Evolutionary conservation across 2,113 vertebrate species (phyloP), one percentile per base, ranked within the genome.

Genomic region (Podarcis raffonei): DNA sequence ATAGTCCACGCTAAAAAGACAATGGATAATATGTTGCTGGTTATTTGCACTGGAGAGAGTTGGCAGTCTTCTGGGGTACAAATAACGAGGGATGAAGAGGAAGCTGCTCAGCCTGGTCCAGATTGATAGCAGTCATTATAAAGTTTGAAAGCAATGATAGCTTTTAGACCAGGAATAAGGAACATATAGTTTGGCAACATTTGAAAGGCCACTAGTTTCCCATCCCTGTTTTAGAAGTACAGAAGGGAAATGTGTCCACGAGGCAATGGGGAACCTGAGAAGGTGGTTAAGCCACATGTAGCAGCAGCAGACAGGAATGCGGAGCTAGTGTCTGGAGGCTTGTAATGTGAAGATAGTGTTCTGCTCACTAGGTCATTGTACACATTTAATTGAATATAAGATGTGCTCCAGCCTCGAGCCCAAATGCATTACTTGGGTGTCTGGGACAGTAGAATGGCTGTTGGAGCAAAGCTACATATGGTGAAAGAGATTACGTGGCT

Each of bases 1-100:
- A 9, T 9, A 5, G 16, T 3, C 0, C 4, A 0, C 23, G 32
- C 85, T 76, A 79, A 12, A 13, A 27, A 1, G 11, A 23, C 12
- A 27, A 53, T 27, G 3, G 5, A 2, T 1, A 66, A 30, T 68
- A 62, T 53, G 57, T 32, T 72, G 15, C 4, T 2, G 22, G 35
- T 81, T 1, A 39, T 81, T 69, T 48, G 6, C 13, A 11, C 15
- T 71, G 69, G 8, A 74, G 11, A 32, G 20, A 35, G 18, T 25
- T 39, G 7, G 15, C 72, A 35, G 13, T 81, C 6, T 62, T 20
- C 22, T 42, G 39, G 42, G 3, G 5, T 62, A 62, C 35, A 76
- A 30, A 18, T 59, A 32, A 75, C 76, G 8, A n/a, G 22, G 75
- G 39, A 27, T n/a, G 48, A 57, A 68, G 71, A 13, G 32, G 48